phyloP scores from a whole-genome alignment of 2,113 vertebrate species.

The Zosterops borbonicus region DNA sequence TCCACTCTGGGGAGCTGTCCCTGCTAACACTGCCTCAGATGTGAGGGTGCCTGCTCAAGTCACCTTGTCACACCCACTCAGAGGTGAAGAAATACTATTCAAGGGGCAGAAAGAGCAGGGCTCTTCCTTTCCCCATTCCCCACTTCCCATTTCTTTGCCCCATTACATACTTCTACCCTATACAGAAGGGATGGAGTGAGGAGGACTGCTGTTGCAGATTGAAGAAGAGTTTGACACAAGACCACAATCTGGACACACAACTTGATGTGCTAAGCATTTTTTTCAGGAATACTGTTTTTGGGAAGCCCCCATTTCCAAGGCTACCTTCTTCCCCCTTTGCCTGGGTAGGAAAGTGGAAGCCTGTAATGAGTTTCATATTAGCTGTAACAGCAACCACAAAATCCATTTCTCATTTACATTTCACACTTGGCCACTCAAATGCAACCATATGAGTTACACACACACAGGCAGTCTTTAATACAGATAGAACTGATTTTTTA shows the following conservation, averaged over 20 bases:
- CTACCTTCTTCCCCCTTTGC: background rate
- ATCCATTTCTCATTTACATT: background rate
- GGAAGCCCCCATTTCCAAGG: background rate
- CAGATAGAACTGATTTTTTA: background rate
- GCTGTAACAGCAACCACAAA: background rate
- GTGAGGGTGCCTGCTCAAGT: background rate
- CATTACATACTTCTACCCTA: background rate
- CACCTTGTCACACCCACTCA: background rate
- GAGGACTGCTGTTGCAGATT: background rate
- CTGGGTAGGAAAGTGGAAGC: background rate
- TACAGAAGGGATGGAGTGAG: accelerated
- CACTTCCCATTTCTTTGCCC: background rate
- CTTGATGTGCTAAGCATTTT: background rate
- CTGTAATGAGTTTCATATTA: background rate
- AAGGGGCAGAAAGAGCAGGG: background rate
- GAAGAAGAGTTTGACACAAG: background rate
- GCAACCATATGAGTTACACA: background rate
- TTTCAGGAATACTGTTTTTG: background rate
- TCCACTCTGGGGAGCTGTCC: no score
- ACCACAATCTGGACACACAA: background rate
- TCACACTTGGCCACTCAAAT: background rate
- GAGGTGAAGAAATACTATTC: background rate
- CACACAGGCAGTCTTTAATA: background rate
- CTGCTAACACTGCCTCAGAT: accelerated
- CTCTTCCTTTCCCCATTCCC: background rate